A percentile compares a stretch with the other conserved stretches of the same genome.
Evolutionary conservation across 1,140 invertebrate genomes (phyloP).

Genomic region (Euborellia annulipes): DNA sequence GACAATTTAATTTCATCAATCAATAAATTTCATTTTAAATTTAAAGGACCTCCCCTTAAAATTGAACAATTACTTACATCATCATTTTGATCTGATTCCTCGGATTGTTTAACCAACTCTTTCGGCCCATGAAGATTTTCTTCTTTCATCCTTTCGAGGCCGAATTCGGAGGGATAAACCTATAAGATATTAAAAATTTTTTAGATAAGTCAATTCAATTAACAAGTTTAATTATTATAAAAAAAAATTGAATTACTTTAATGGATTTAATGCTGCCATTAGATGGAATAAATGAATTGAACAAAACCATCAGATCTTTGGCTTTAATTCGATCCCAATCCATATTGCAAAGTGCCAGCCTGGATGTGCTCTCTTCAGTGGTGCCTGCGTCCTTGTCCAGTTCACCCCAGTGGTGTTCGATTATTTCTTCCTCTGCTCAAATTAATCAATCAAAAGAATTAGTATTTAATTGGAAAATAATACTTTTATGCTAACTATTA

Average conservation of each 20-base stretch:
- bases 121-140: slow-evolving; percentile 79
- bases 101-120: too few relatives aligned
- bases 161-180: slow-evolving; percentile 94
- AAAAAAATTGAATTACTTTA: slow-evolving; percentile 33
- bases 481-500: too few relatives aligned
- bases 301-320: slow-evolving; percentile 71
- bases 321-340: slow-evolving; percentile 95
- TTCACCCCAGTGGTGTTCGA: slow-evolving; percentile 85
- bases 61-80: too few relatives aligned
- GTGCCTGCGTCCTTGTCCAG: slow-evolving; percentile 74
- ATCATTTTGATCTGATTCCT: too few relatives aligned
- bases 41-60: too few relatives aligned
- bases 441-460: too few relatives aligned
- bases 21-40: too few relatives aligned
- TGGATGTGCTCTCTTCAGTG: slow-evolving; percentile 55
- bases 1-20: too few relatives aligned
- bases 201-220: slow-evolving; percentile 10
- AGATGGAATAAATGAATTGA: slow-evolving; percentile 77
- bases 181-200: slow-evolving; percentile 26
- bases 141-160: slow-evolving; percentile 71
- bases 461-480: background rate
- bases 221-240: too few relatives aligned
- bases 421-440: slow-evolving; percentile 37
- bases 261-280: slow-evolving; percentile 62
- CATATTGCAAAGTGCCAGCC: slow-evolving; percentile 90